Conservation (phyloP, 2,888 invertebrate genomes). For the Tetheella fluctuosa region DNA sequence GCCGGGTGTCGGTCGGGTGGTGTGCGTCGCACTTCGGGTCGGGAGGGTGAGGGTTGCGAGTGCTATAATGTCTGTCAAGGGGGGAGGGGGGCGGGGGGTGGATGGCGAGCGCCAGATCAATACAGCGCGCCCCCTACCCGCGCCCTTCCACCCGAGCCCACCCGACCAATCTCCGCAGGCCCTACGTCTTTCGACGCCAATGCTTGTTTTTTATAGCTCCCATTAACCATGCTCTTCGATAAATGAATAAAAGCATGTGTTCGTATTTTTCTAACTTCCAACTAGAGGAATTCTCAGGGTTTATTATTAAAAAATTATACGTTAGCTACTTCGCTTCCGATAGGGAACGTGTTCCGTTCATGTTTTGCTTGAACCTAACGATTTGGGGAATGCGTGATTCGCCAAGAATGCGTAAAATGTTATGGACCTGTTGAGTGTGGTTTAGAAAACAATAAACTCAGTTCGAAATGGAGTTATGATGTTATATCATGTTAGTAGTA, state of each 20-base stretch:
- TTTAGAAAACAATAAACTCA: constrained; percentile 10
- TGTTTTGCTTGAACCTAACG: constrained; percentile 34
- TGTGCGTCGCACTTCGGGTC: constrained; percentile 56
- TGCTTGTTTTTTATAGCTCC: constrained; percentile 80
- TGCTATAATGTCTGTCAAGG: constrained; percentile 40
- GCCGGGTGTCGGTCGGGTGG: constrained; percentile 60
- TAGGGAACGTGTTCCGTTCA: constrained; percentile 35
- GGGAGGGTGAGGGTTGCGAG: constrained; percentile 40
- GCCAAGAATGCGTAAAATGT: constrained; percentile 27
- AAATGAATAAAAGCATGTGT: constrained; percentile 80
- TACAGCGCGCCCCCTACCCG: constrained; percentile 68
- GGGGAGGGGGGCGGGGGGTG: constrained; percentile 50
- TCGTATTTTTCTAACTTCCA: constrained; percentile 44
- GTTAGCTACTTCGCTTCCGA: constrained; percentile 39
- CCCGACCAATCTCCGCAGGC: constrained; percentile 79
- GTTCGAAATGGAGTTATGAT: constrained; percentile 7
- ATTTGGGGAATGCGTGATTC: constrained; percentile 31
- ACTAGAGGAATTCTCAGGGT: constrained; percentile 39
- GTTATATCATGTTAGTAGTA: neutral
- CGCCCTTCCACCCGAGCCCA: constrained; percentile 47
- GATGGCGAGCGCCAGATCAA: constrained; percentile 66
- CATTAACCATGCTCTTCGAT: constrained; percentile 78
- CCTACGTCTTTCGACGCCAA: constrained; percentile 82
- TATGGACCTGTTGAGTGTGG: constrained; percentile 38
- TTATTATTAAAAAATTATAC: constrained; percentile 26